Evolutionary conservation across 2,888 invertebrate species (phyloP).

Genomic region (Bombylius major): DNA sequence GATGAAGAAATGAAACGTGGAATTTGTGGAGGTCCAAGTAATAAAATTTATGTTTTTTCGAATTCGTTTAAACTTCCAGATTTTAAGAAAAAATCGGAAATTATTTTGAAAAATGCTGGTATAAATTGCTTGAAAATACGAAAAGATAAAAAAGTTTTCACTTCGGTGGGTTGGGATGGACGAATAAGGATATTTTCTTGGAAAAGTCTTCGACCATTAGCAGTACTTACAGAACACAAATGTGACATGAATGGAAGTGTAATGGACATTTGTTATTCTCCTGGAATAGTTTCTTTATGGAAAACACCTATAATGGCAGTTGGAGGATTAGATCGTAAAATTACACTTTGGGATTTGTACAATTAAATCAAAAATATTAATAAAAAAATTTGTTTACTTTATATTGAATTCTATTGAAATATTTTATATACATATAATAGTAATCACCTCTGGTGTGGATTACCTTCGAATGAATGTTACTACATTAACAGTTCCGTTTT

Average conservation of each 20-base stretch:
- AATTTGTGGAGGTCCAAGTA: conserved; percentile 43
- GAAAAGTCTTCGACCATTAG: conserved; percentile 59
- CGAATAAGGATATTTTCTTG: conserved; percentile 63
- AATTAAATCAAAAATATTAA: conserved; percentile 36
- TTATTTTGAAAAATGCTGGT: conserved; percentile 59
- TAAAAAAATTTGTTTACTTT: no score
- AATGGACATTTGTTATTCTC: conserved; percentile 59
- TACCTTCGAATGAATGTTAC: no score
- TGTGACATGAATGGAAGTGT: conserved; percentile 42
- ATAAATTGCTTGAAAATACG: conserved; percentile 56
- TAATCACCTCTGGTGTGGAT: no score
- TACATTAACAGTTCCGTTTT: no score
- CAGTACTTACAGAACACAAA: conserved; percentile 59
- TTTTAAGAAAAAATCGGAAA: conserved; percentile 46
- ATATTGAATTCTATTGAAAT: no score
- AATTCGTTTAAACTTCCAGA: conserved; percentile 31
- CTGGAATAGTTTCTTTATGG: conserved; percentile 51
- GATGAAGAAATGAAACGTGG: conserved; percentile 52
- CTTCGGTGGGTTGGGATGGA: conserved; percentile 65
- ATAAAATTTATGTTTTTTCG: conserved; percentile 27
- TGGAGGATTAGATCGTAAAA: conserved; percentile 58
- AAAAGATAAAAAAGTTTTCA: conserved; percentile 58
- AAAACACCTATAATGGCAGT: conserved; percentile 67
- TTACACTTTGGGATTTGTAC: conserved; percentile 71
- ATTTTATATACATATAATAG: no score